Base-by-base conservation (phyloP, 2,113 vertebrate species). In the Sclerurus mexicanus region DNA sequence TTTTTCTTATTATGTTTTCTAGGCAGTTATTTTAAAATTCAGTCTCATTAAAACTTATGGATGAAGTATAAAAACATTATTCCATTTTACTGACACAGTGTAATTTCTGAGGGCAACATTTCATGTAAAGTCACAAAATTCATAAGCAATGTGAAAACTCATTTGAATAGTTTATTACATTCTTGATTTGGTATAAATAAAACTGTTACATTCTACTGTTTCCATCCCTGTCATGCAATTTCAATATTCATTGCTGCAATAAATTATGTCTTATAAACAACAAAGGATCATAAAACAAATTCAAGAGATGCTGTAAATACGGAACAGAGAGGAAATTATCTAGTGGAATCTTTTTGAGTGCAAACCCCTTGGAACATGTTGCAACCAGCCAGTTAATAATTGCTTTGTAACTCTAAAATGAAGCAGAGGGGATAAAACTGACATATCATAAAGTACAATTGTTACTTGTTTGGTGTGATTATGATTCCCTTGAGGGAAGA, bases 401-500 rank as follows among this genome's bases (percentile, higher is more conserved):
- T 87, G 75, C 55, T 95, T 88, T 97, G 85, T 92, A 96, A 92
- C 95, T 91, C 46, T 94, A 67, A 97, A 95, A 82, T 6, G 50
- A 95, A 89, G 78, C 81, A 89, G n/a, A 81, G 66, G 35, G 39
- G 35, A 94, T 95, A 97, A 96, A 95, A 77, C 77, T 89, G 94
- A 92, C 44, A 94, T 88, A 60, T 44, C 30, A 89, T 89, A 87
- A 95, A 96, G 63, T 60, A 75, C 53, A 82, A 73, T 37, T 73
- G 22, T 79, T 93, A 67, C 50, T 87, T 79, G 46, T 92, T 93
- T 37, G n/a, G n/a, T 62, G 27, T 69, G 52, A 87, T 93, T 97
- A 56, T 77, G 80, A 77, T 50, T 63, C 31, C 31, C 42, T 44
- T 18, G 30, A 71, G 42, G 35, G 23, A 63, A 63, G 27, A 42